Evolutionary conservation across 2,113 vertebrate species (phyloP), one percentile per base, ranked within the genome.

Genomic region (Amphiprion percula): DNA sequence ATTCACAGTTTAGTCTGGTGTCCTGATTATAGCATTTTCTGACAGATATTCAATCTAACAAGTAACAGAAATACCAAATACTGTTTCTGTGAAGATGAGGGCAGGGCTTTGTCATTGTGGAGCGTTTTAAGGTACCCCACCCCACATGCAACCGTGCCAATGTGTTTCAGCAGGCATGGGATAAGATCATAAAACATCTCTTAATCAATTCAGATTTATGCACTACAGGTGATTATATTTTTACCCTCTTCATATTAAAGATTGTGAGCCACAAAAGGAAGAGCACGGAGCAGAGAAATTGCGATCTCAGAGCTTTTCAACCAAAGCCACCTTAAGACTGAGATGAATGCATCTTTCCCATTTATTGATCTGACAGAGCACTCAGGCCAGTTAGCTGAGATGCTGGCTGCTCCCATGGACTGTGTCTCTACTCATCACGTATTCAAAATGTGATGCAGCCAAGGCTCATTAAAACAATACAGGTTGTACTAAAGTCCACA

Each of bases 311-410:
- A 83, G 53, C 37, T 14, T 80, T 23, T 54, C 53, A 58, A 12
- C 12, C 49, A 74, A 89, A 68, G 21, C 91, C 90, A 91, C 93
- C 93, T 94, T 94, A 94, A 94, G 85, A 81, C 16, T 68, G 77
- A 71, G 54, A 80, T 64, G 77, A 83, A 67, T 46, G 85, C 75
- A 80, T 89, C 78, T 90, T 88, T 83, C 82, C 85, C 76, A 89
- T 56, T 83, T 94, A 94, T 94, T 93, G 93, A 94, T 94, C 88
- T 74, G 71, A 71, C 79, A 75, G 88, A 89, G 90, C 93, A 92
- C 89, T 93, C 88, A 90, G 79, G 62, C 65, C 84, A 69, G 81
- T 86, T 83, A 90, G 88, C 83, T 85, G 77, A 89, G 86, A 92
- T 44, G 55, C 68, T 77, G 84, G 52, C 67, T 82, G 76, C 73